Evolutionary conservation across 1,140 invertebrate species (phyloP).

Genomic region (Mactra quadrangularis): DNA sequence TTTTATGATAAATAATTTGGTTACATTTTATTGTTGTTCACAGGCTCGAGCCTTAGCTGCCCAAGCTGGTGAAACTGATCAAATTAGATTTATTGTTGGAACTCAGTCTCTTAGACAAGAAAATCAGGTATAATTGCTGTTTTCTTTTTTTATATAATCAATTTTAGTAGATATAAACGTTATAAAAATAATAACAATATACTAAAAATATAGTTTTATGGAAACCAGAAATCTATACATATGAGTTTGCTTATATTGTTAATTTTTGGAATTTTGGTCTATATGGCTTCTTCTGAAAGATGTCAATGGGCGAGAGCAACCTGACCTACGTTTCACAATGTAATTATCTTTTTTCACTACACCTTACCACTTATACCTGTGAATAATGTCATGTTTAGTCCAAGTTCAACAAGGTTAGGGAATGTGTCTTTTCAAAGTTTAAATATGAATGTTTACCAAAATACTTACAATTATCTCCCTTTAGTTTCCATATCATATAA

Average conservation of each 20-base stretch:
- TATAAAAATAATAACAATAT: background rate
- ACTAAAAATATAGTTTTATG: background rate
- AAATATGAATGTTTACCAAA: no score
- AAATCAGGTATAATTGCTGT: conserved; percentile 88
- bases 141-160: background rate
- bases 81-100: conserved; percentile 95
- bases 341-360: no score
- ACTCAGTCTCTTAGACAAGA: conserved; percentile 95
- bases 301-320: no score
- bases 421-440: no score
- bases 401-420: no score
- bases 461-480: no score
- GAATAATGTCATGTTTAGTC: no score
- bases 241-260: background rate
- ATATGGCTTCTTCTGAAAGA: no score
- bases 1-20: background rate
- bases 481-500: no score
- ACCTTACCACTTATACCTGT: no score
- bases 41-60: conserved; percentile 94
- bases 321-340: no score
- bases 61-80: conserved; percentile 93
- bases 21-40: conserved; percentile 82
- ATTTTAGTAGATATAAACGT: background rate
- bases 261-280: no score
- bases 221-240: background rate